Conservation (phyloP, 2,113 vertebrate genomes). For the Taurulus bubalis region DNA sequence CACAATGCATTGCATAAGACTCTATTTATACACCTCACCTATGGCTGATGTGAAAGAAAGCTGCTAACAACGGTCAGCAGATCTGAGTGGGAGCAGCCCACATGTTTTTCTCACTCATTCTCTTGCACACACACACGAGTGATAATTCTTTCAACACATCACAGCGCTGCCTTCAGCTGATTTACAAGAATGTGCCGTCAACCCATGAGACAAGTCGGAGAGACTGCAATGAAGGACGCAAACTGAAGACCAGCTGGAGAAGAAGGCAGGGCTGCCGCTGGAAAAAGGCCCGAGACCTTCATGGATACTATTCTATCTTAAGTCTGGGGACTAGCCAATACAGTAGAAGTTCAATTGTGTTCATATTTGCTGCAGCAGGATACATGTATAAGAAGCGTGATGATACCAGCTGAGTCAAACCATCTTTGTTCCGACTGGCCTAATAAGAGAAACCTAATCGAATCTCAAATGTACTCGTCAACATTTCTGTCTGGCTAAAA, state of each 20-base stretch:
- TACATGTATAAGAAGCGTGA: slow-evolving; percentile 23
- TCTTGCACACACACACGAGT: neutral
- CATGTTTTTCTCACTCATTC: slow-evolving; percentile 6
- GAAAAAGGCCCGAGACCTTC: neutral
- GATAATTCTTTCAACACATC: neutral
- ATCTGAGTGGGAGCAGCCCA: slow-evolving; percentile 38
- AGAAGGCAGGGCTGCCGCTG: neutral
- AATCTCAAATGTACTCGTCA: slow-evolving; percentile 23
- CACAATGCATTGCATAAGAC: slow-evolving; percentile 57
- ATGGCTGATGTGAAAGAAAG: slow-evolving; percentile 50
- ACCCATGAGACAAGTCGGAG: slow-evolving; percentile 1
- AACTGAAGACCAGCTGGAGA: slow-evolving; percentile 9
- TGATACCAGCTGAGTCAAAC: slow-evolving; percentile 36
- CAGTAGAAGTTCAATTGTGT: slow-evolving; percentile 20
- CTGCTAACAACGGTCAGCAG: slow-evolving; percentile 36
- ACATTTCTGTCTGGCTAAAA: slow-evolving; percentile 23
- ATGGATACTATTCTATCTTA: slow-evolving; percentile 25
- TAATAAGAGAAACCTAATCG: slow-evolving; percentile 42
- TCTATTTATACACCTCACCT: slow-evolving; percentile 70
- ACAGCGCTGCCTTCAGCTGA: slow-evolving; percentile 29
- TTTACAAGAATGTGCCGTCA: slow-evolving; percentile 10
- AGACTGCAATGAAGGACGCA: neutral
- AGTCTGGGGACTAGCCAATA: neutral
- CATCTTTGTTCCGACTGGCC: slow-evolving; percentile 2
- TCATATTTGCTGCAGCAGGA: slow-evolving; percentile 33